phyloP scores from a whole-genome alignment of 2,797 vertebrate species.

The Poecilia picta region DNA sequence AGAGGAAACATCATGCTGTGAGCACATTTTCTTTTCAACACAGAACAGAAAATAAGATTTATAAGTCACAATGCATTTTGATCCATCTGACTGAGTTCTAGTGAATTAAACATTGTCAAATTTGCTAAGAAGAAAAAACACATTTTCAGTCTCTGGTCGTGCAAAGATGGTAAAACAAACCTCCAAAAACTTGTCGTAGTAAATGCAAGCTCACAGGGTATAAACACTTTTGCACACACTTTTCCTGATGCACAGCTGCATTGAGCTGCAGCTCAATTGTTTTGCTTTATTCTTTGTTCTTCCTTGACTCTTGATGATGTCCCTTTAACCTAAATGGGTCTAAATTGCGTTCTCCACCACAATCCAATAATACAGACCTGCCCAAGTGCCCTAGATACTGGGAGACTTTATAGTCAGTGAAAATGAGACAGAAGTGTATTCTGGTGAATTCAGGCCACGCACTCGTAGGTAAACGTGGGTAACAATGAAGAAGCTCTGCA shows the following conservation, averaged over 20 bases:
- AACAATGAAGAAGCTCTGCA: slow-evolving; percentile 58
- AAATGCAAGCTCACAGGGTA: neutral
- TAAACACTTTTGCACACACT: neutral
- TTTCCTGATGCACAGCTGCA: neutral
- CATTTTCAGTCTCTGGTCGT: neutral
- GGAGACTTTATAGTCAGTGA: slow-evolving; percentile 61
- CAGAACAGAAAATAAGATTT: neutral
- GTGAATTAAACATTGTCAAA: neutral
- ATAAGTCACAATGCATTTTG: neutral
- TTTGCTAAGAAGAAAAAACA: neutral
- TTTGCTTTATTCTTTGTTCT: slow-evolving; percentile 15
- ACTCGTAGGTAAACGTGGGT: slow-evolving; percentile 71
- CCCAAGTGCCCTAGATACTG: slow-evolving; percentile 39
- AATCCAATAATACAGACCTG: slow-evolving; percentile 33
- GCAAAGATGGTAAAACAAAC: neutral
- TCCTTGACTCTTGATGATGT: slow-evolving; percentile 57
- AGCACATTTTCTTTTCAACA: neutral
- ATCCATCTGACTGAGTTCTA: neutral
- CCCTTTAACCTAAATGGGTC: slow-evolving; percentile 19
- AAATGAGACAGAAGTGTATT: slow-evolving; percentile 55
- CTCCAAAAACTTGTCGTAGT: neutral
- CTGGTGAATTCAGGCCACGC: slow-evolving; percentile 46
- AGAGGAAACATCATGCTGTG: neutral
- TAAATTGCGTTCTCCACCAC: slow-evolving; percentile 37
- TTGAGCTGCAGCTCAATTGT: slow-evolving; percentile 19